Evolutionary conservation across 1,140 invertebrate genomes (phyloP).

Genomic region (Magallana ariakensis): DNA sequence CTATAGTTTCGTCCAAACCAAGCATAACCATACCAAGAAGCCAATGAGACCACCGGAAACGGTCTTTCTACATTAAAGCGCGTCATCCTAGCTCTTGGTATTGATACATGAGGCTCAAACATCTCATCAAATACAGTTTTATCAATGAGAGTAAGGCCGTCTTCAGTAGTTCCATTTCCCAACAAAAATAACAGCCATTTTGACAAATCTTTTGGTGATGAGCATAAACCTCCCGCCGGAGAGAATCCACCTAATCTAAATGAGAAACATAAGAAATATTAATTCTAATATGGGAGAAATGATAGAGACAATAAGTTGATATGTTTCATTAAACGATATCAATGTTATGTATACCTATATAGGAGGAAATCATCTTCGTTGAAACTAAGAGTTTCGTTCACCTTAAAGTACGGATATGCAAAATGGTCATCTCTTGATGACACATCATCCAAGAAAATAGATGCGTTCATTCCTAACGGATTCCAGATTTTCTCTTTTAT

Average conservation of each 20-base stretch:
- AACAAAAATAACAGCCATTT: conserved; percentile 7
- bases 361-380: not conserved
- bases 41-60: not conserved
- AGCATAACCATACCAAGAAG: conserved; percentile 6
- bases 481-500: conserved; percentile 39
- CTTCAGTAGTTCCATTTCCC: conserved; percentile 1
- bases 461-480: conserved; percentile 46
- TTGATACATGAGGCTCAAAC: not conserved
- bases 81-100: not conserved
- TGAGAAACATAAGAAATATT: no score
- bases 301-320: no score
- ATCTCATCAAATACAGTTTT: not conserved
- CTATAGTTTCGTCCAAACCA: conserved; percentile 16
- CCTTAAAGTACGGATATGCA: conserved; percentile 6
- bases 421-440: not conserved
- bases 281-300: no score
- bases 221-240: not conserved
- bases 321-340: no score
- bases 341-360: not conserved
- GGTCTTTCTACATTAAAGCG: not conserved
- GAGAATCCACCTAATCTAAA: not conserved
- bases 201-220: not conserved
- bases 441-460: conserved; percentile 37
- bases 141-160: not conserved
- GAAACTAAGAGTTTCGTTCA: conserved; percentile 30